Evolutionary conservation across 2,113 vertebrate genomes (phyloP).

Genomic region (Formicarius rufipectus): DNA sequence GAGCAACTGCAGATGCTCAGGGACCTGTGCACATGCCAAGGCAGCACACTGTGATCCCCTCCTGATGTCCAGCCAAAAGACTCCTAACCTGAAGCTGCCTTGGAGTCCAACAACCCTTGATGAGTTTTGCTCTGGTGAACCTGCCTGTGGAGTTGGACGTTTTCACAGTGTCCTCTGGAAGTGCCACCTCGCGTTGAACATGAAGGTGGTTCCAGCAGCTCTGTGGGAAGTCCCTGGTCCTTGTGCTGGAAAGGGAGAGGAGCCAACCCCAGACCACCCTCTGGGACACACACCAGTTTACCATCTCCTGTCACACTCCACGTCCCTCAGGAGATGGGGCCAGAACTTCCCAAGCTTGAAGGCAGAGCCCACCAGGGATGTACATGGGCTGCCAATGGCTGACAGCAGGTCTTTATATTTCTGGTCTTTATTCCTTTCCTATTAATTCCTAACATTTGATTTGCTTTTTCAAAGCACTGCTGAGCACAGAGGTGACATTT

Average conservation of each 20-base stretch:
- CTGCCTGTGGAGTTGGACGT: accelerated
- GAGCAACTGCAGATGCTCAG: not conserved
- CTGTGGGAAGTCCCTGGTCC: not conserved
- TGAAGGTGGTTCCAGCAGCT: accelerated
- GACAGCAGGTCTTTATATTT: not conserved
- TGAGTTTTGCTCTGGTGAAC: not conserved
- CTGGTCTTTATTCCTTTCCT: not conserved
- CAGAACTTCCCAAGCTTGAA: not conserved
- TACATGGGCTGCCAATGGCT: not conserved
- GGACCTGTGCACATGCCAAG: not conserved
- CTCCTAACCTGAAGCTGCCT: not conserved
- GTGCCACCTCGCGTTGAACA: not conserved
- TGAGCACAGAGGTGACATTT: conserved; percentile 38
- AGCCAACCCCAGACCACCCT: not conserved
- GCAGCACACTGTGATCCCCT: accelerated
- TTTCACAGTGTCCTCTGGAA: accelerated
- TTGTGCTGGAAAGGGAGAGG: not conserved
- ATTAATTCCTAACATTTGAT: conserved; percentile 26
- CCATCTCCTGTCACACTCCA: not conserved
- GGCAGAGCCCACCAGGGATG: not conserved
- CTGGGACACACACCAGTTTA: accelerated
- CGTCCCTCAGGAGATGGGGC: not conserved
- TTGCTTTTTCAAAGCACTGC: not conserved
- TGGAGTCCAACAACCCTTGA: not conserved
- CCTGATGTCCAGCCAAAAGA: not conserved